Conservation (phyloP, 2,113 vertebrate genomes). For the Lamprotornis superbus region DNA sequence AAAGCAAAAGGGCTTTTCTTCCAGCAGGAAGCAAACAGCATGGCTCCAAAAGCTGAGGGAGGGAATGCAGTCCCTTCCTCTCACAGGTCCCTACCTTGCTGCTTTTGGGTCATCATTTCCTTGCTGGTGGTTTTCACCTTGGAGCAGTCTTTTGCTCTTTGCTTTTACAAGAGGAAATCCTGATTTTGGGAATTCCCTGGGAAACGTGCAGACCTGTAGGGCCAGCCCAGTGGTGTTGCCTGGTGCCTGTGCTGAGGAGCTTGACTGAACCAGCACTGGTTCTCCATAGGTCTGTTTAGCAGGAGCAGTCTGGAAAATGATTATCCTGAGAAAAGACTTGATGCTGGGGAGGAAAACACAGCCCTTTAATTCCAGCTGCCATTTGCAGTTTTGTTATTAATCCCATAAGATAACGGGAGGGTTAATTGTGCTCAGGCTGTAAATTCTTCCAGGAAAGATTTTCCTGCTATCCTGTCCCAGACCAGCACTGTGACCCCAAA, state of each 20-base stretch:
- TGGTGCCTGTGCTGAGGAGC: fast-evolving
- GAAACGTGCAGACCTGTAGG: fast-evolving
- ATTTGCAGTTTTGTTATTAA: not conserved
- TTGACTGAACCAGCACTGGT: fast-evolving
- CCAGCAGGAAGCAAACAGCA: not conserved
- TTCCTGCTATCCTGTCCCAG: not conserved
- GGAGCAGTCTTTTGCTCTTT: not conserved
- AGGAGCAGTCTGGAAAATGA: not conserved
- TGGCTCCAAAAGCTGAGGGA: not conserved
- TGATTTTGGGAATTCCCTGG: not conserved
- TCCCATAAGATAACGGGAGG: fast-evolving
- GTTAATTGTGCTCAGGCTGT: not conserved
- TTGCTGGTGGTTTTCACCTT: not conserved
- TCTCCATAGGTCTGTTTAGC: not conserved
- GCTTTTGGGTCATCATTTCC: not conserved
- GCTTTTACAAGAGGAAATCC: not conserved
- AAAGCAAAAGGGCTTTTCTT: conserved; percentile 2
- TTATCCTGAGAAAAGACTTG: not conserved
- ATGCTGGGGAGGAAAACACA: not conserved
- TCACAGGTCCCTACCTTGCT: not conserved
- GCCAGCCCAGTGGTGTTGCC: fast-evolving
- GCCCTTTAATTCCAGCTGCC: not conserved
- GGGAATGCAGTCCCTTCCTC: not conserved
- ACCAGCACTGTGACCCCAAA: not conserved
- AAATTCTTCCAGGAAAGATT: not conserved